These are phyloP conservation scores for Gonatopus flavifemur DNA, from an alignment of 1,140 invertebrate species.

Conservation along the genomic window DNA sequence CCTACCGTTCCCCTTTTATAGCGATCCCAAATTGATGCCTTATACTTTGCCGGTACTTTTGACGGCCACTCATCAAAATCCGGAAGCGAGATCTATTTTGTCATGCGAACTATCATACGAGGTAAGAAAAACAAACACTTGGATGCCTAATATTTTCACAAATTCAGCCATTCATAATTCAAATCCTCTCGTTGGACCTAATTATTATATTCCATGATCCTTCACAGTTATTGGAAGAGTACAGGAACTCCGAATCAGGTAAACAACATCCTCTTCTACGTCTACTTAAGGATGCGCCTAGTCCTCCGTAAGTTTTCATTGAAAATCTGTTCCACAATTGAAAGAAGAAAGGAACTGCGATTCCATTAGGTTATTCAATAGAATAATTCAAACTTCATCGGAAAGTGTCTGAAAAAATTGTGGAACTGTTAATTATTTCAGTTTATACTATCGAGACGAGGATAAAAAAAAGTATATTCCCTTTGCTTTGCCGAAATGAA, in stretches of 20 bases:
- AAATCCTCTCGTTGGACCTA: too few species aligned
- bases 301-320: constrained; percentile 12
- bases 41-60: constrained; percentile 88
- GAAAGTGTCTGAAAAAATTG: too few species aligned
- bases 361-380: too few species aligned
- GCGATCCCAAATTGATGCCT: constrained; percentile 70
- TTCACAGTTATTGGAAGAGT: constrained; percentile 67
- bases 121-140: constrained; percentile 57
- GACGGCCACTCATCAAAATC: constrained; percentile 73
- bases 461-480: too few species aligned
- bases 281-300: constrained; percentile 45
- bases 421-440: too few species aligned
- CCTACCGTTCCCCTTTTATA: constrained; percentile 88
- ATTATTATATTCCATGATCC: constrained; percentile 22
- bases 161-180: too few species aligned
- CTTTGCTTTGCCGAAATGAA: too few species aligned
- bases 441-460: too few species aligned
- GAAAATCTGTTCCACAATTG: too few species aligned
- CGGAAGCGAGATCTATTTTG: constrained; percentile 69
- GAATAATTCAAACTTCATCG: too few species aligned
- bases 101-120: constrained; percentile 80
- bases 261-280: constrained; percentile 63
- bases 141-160: too few species aligned
- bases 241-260: constrained; percentile 64
- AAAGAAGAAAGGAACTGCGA: too few species aligned